Evolutionary conservation across 1,140 invertebrate genomes (phyloP), one percentile per base, ranked within the genome.

Genomic region (Drosophila lacteicornis): DNA sequence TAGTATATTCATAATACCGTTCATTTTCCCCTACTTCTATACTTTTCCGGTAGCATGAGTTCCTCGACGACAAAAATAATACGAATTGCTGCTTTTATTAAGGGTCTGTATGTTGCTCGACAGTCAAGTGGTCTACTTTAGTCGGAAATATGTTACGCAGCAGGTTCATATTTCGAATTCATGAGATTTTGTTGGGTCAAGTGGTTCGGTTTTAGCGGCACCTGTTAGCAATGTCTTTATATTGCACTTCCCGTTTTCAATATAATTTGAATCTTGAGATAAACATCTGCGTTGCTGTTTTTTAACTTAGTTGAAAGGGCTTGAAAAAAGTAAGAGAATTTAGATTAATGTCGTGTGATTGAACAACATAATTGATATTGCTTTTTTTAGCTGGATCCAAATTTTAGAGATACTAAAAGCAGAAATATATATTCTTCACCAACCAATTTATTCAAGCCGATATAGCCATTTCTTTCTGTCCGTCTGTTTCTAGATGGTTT

Each of bases 121-220:
- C 8, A 57, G 38, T 68, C 63, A 69, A 77, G 75, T 77, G 75
- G 22, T 42, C 27, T 30, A 36, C 62, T 60, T 53, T n/a, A 46
- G 38, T 30, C 9, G 25, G 13, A 53, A 46, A 53, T 40, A 53
- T 75, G 71, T 42, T 62, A 43, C 4, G 22, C 55, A 30, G 49
- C 36, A 40, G 47, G 62, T 50, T 77, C 74, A 46, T 56, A 53
- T 77, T 69, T 56, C 74, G 40, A 77, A 77, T 77, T 69, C 50
- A 77, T 68, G 75, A 19, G 43, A 22, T 68, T 40, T 56, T 9
- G 0, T 9, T 17, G 25, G 62, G 62, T 77, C 74, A 77, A 77
- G 74, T 60, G 56, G 70, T 30, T 51, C 7, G 13, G 5, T 46
- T 45, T 13, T 17, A 33, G n/a, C 8, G 6, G 30, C 13, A 27